A percentile compares a stretch with the other conserved stretches of the same genome.
These are phyloP conservation scores for Distichodus sexfasciatus DNA, from an alignment of 2,797 vertebrate genomes.

Conservation along the genomic window DNA sequence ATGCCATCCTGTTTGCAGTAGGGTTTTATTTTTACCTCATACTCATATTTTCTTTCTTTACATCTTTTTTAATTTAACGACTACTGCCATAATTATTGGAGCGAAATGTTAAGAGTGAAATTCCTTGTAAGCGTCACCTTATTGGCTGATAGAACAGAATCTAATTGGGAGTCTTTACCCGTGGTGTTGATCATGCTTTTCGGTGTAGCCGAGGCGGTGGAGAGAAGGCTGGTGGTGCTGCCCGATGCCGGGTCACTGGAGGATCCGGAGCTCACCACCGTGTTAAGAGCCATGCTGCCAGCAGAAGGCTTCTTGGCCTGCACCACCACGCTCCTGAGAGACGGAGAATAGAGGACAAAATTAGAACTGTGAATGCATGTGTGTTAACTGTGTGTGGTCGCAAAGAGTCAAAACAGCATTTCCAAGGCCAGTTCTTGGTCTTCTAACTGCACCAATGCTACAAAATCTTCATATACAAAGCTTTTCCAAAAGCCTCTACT, in stretches of 20 bases:
- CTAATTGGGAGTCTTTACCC: conserved; percentile 67
- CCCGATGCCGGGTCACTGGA: conserved; percentile 77
- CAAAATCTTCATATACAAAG: too few species aligned
- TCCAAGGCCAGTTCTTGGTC: too few species aligned
- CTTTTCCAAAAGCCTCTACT: too few species aligned
- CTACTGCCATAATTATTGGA: background rate
- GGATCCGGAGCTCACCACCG: conserved; percentile 79
- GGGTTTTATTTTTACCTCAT: too few species aligned
- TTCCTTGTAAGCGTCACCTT: too few species aligned
- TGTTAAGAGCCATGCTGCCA: conserved; percentile 84
- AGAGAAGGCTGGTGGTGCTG: conserved; percentile 90
- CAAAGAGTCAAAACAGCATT: too few species aligned
- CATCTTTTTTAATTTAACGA: too few species aligned
- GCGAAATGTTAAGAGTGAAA: background rate
- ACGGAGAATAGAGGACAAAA: conserved; percentile 17
- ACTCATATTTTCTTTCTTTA: too few species aligned
- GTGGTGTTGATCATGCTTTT: conserved; percentile 99
- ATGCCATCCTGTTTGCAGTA: too few species aligned
- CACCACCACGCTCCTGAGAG: conserved; percentile 89
- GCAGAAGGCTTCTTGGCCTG: conserved; percentile 91
- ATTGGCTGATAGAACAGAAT: too few species aligned
- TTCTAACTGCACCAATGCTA: background rate
- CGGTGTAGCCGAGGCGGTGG: conserved; percentile 85
- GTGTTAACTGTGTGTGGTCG: too few species aligned
- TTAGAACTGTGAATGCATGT: too few species aligned